Evolutionary conservation across 2,113 vertebrate genomes (phyloP), one percentile per base, ranked within the genome.

Genomic region (Chiloscyllium plagiosum): DNA sequence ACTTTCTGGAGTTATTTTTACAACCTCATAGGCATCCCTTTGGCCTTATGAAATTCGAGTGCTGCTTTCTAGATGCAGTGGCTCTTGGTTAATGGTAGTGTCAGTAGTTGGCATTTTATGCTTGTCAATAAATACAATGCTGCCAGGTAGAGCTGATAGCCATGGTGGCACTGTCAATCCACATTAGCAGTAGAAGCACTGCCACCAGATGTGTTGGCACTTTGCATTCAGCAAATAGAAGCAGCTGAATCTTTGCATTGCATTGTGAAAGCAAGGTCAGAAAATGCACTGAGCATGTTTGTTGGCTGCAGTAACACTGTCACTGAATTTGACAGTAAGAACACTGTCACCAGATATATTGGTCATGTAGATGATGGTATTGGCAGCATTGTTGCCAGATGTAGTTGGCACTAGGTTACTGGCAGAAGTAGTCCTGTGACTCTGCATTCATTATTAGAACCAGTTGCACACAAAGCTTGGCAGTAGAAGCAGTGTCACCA

Each of bases 371-470:
- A 47, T 95, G 94, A 95, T 42, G 94, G 68, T 72, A 95, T 42
- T 72, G 24, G 69, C 94, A 95, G 94, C 69, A 50, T 33, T 95
- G 94, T 95, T 95, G 94, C 69, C 94, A 72, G 68, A 95, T 95
- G 94, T 47, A 52, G 22, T 95, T 95, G 94, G 94, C 94, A 95
- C 68, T 72, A 29, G 69, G 94, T 95, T 72, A 68, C 26, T 95
- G 94, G 94, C 69, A 95, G 37, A 29, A 69, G 94, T 95, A 70
- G 94, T 7, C 50, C 37, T 76, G 94, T 72, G 42, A 72, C 69
- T 50, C 94, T 72, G 68, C 92, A 95, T 95, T 95, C 47, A 95
- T 70, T 72, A 72, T 50, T 68, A 52, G 69, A 76, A 95, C 94
- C 69, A 95, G 94, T 95, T 95, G 94, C 94, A 20, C 94, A 33